Base-by-base conservation (phyloP, 2,113 vertebrate species). In the Pitta sordida region DNA sequence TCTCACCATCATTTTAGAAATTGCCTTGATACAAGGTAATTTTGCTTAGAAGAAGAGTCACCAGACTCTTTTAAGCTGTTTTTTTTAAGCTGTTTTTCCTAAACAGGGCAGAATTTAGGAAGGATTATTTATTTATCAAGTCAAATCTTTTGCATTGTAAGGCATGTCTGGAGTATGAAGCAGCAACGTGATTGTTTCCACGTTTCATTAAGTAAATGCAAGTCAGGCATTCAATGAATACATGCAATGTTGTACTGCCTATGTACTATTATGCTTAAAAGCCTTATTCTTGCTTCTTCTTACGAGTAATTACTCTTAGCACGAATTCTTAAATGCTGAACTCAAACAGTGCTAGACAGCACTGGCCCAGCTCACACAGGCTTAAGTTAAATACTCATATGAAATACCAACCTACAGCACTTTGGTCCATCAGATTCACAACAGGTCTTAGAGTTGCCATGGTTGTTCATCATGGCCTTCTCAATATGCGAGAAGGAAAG, bases 401-500 rank as follows among this genome's bases (percentile, higher is more conserved):
- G 67, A 73, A 67, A 62, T 89, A 91, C 82, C 68, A 85, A 99
- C 98, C 98, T 98, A 95, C 98, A 99, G 95, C 99, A 99, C 88
- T 94, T 97, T 4, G 2, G 6, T 49, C 96, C 97, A 1, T 11
- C 9, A 7, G 6, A 14, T 91, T 99, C 98, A 93, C 98, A 99
- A 65, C 98, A 99, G 0, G 97, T 99, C 95, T 98, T 99, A 15
- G 64, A 10, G 1, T 89, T 78, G 15, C 98, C 98, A 0, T 99
- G 99, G 74, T 97, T 96, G 3, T 39, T 95, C 52, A 99, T 37
- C 39, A 99, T 97, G 5, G 13, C 3, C 91, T 99, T 99, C 94
- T 99, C 99, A 19, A 98, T 90, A 4, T 98, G 97, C 1, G 98
- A 99, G 83, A 99, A 99, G 20, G 99, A 99, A 19, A 99, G 86